Conservation (phyloP, 2,888 invertebrate genomes). For the Choreutis nemorana region DNA sequence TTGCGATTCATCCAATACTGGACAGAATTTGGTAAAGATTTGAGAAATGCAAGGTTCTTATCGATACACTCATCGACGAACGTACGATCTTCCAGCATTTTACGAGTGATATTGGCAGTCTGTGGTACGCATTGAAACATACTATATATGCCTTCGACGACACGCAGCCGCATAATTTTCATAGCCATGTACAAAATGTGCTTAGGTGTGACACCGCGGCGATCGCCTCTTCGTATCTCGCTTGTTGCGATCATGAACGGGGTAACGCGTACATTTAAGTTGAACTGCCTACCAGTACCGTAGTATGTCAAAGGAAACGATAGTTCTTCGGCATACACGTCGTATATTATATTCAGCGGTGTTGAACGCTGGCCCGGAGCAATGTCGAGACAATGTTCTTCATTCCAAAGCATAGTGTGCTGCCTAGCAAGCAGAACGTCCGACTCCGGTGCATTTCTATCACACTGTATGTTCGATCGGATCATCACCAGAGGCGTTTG, state of each 20-base stretch:
- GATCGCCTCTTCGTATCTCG: conserved; percentile 28
- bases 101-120: conserved; percentile 18
- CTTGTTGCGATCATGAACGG: conserved; percentile 29
- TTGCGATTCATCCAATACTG: conserved; percentile 29
- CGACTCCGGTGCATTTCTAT: conserved; percentile 11
- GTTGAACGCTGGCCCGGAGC: conserved; percentile 20
- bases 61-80: conserved; percentile 20
- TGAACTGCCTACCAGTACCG: conserved; percentile 21
- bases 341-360: conserved; percentile 25
- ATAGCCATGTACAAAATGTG: conserved; percentile 32
- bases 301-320: conserved; percentile 24
- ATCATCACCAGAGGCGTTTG: too few relatives aligned
- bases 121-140: conserved; percentile 17
- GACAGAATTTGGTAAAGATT: conserved; percentile 28
- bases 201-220: conserved; percentile 27
- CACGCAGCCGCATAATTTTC: conserved; percentile 21
- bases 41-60: conserved; percentile 25
- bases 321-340: conserved; percentile 33
- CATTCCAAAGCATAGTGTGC: conserved; percentile 24
- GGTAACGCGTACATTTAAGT: conserved; percentile 20
- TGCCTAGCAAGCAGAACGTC: conserved; percentile 20
- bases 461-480: conserved; percentile 7
- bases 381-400: conserved; percentile 20
- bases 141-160: conserved; percentile 15
- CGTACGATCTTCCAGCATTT: conserved; percentile 21